These are phyloP conservation scores for Phenacoccus solenopsis DNA, from an alignment of 1,140 invertebrate genomes.

Conservation along the genomic window DNA sequence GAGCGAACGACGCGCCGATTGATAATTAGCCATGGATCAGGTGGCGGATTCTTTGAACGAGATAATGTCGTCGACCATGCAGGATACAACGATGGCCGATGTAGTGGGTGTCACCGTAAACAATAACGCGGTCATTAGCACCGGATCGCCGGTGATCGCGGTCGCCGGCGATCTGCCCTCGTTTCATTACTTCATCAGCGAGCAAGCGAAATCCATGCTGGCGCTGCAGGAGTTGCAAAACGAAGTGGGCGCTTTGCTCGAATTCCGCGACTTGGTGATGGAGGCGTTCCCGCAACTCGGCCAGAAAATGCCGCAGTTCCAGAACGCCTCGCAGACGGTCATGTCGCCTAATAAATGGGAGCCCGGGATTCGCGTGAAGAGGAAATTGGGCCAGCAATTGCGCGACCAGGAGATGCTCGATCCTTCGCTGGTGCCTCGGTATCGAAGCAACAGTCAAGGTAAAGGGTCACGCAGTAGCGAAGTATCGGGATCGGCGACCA, in stretches of 20 bases:
- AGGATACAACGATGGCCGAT: not conserved
- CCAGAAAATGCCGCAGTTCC: conserved; percentile 50
- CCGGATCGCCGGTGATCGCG: conserved; percentile 27
- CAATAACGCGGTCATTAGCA: not conserved
- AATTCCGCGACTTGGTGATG: conserved; percentile 81
- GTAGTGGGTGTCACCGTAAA: not conserved
- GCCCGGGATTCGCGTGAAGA: conserved; percentile 58
- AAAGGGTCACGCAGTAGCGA: conserved; percentile 39
- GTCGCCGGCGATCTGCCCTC: conserved; percentile 40
- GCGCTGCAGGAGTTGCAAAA: conserved; percentile 72
- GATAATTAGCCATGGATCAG: not conserved
- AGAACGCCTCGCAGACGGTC: conserved; percentile 20
- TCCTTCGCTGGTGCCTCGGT: conserved; percentile 42
- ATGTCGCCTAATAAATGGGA: conserved; percentile 47
- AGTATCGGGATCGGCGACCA: conserved; percentile 24
- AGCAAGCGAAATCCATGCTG: conserved; percentile 66
- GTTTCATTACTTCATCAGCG: conserved; percentile 64
- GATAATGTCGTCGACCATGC: not conserved
- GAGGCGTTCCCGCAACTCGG: conserved; percentile 79
- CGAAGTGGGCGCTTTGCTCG: conserved; percentile 75
- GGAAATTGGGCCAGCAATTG: conserved; percentile 44
- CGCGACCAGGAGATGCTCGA: conserved; percentile 32
- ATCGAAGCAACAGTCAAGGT: conserved; percentile 49
- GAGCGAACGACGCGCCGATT: not conserved
- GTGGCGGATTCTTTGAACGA: not conserved